Base-by-base conservation (phyloP, 2,888 invertebrate species). In the Perizoma affinitatum region DNA sequence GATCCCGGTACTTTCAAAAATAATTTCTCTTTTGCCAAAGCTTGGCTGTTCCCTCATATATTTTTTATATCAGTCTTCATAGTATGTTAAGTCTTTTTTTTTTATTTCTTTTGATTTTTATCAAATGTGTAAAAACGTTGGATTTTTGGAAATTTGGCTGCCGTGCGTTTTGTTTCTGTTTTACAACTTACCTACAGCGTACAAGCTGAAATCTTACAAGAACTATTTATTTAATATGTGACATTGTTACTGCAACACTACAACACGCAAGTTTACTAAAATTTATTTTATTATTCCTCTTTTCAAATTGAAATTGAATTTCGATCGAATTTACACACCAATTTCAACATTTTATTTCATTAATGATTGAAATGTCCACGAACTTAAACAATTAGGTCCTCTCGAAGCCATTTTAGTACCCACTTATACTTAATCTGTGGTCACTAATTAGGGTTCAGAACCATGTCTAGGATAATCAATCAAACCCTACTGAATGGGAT, bases 1-100 rank as follows among this genome's bases (percentile, higher is more conserved):
- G 82, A 81, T 79, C 81, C 83, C 75, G 74, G 73, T 80, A 79
- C 87, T 88, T 87, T 87, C 84, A 79, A 86, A 87, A 86, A 79
- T 85, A 82, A 84, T 84, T 84, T 83, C 83, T 78, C 80, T 77
- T 77, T 75, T 78, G 78, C 78, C 65, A 76, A 77, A 78, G 76
- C 80, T 81, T 76, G 77, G 72, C 75, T 66, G 72, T 74, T 72
- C 70, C 69, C 67, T 71, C 69, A 70, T 72, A 67, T 68, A 72
- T 73, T 70, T 68, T 69, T 66, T 68, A 65, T 67, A 67, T 61
- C 65, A 62, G 53, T 60, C 62, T 59, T 67, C 67, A 69, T 65
- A n/a, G n/a, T n/a, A 63, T 61, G 66, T 64, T 65, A 62, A 69
- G 51, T 59, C 57, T 67, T 63, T 63, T 57, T 53, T 45, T 63